phyloP scores from a whole-genome alignment of 2,888 invertebrate genomes.

The Merodon equestris region DNA sequence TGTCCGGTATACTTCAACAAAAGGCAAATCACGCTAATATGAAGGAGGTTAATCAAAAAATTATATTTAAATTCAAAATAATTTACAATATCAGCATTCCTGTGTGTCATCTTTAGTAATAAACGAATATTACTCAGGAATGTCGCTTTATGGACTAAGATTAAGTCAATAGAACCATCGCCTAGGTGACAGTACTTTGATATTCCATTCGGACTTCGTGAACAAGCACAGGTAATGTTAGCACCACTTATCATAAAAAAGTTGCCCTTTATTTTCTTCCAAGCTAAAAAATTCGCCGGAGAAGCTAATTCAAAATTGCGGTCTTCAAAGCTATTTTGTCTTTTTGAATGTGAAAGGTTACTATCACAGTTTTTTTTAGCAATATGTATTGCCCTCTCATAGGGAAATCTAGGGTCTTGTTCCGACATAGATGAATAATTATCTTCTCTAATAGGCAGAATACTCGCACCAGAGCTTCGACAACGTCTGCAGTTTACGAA shows the following conservation, averaged over 20 bases:
- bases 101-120: slow-evolving; percentile 83
- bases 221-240: slow-evolving; percentile 88
- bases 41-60: too few relatives aligned
- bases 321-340: slow-evolving; percentile 26
- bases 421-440: slow-evolving; percentile 58
- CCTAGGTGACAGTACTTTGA: slow-evolving; percentile 89
- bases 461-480: slow-evolving; percentile 44
- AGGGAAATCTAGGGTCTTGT: too few relatives aligned
- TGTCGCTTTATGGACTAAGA: slow-evolving; percentile 86
- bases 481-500: slow-evolving; percentile 61
- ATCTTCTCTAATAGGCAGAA: slow-evolving; percentile 39
- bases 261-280: slow-evolving; percentile 84
- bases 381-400: too few relatives aligned
- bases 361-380: slow-evolving; percentile 30
- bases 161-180: slow-evolving; percentile 88
- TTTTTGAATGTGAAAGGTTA: too few relatives aligned
- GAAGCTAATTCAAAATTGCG: slow-evolving; percentile 7
- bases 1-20: slow-evolving; percentile 87
- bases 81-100: slow-evolving; percentile 84
- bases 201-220: slow-evolving; percentile 86
- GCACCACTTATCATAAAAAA: slow-evolving; percentile 89
- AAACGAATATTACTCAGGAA: slow-evolving; percentile 85
- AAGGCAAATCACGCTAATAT: slow-evolving; percentile 83
- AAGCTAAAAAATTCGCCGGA: slow-evolving; percentile 71
- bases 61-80: too few relatives aligned